A percentile compares a stretch with the other conserved stretches of the same genome.
phyloP scores from a whole-genome alignment of 2,888 invertebrate genomes.

The Minunthozetes semirufus region DNA sequence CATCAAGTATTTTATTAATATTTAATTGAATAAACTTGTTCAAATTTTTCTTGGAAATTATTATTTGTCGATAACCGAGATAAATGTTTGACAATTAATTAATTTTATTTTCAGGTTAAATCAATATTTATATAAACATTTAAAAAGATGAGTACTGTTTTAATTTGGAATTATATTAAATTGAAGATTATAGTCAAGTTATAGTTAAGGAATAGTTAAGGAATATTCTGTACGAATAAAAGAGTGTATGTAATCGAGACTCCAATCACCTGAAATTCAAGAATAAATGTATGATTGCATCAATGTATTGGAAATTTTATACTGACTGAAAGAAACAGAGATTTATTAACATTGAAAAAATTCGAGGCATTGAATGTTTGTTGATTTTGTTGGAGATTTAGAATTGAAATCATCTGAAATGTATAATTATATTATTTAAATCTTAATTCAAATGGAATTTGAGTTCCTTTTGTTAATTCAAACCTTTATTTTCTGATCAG shows the following conservation, averaged over 20 bases:
- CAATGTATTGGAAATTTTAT: too few species aligned
- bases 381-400: not conserved
- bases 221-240: not conserved
- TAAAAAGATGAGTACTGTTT: too few species aligned
- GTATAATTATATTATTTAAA: too few species aligned
- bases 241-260: not conserved
- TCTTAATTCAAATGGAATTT: not conserved
- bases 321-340: not conserved
- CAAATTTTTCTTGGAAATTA: not conserved
- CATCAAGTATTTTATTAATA: not conserved
- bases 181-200: too few species aligned
- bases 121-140: not conserved
- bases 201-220: too few species aligned
- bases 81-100: not conserved
- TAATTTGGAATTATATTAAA: too few species aligned
- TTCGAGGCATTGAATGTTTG: conserved; percentile 1
- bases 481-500: not conserved
- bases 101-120: not conserved
- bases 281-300: not conserved
- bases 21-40: not conserved
- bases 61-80: not conserved
- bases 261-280: not conserved
- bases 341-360: conserved; percentile 9
- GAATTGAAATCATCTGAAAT: not conserved
- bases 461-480: not conserved